Base-by-base conservation (phyloP, 2,113 vertebrate species). In the Platichthys stellatus region DNA sequence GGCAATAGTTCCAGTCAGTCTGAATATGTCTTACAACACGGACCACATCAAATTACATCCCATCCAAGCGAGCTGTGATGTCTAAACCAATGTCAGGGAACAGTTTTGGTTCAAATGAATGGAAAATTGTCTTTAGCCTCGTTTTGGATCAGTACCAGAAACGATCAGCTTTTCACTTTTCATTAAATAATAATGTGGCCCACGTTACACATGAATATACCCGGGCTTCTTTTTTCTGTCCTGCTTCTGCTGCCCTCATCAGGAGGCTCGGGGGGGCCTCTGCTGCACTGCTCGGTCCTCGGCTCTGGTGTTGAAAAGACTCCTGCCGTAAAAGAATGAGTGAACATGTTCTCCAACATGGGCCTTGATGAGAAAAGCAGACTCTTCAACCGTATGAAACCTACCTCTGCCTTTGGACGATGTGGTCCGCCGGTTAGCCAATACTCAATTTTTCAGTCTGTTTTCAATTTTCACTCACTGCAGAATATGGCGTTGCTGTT, bases 181-280 rank as follows among this genome's bases (percentile, higher is more conserved):
- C 73, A 74, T 6, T 45, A 69, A 74, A 62, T 24, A 64, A 76
- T 85, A 73, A 72, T 73, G 21, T 18, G 0, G 57, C 53, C 80
- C 76, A 80, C 72, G 81, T 80, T 77, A 78, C 76, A 82, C 61
- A n/a, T 8, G 58, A 69, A 61, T 83, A 82, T 62, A 78, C 69
- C 69, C 78, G 51, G 51, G 51, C 60, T 40, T 76, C 26, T 68
- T 68, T 68, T 20, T 66, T 45, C 43, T 51, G 40, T 59, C 67
- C 60, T 73, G 80, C 83, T 82, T 87, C 92, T 91, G 90, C 65
- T 90, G 86, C 87, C 77, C 86, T 87, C 88, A 86, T 92, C 87
- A 90, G 81, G 77, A 88, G 82, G 60, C 85, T 81, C 18, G 23
- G 21, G 40, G 53, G 70, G 81, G 81, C 77, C 74, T 84, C 68